Base-by-base conservation (phyloP, 2,888 invertebrate genomes). In the Epicampocera succincta region DNA sequence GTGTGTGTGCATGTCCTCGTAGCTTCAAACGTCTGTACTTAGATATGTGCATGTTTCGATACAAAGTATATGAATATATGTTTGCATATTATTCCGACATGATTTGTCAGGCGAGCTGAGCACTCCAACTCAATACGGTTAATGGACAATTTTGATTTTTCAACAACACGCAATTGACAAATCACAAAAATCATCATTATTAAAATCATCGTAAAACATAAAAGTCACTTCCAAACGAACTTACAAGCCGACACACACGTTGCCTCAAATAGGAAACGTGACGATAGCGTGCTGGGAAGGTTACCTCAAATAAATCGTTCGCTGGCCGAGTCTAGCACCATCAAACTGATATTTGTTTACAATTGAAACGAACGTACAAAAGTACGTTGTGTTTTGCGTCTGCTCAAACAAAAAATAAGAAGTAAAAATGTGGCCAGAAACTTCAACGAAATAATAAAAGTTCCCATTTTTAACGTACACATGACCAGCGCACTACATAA, bases 121-220 rank as follows among this genome's bases (percentile, higher is more conserved):
- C 65, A 54, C 65, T 38, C 65, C 0, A 60, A 69, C 69, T 83
- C 50, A 65, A 60, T 80, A 76, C 44, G 56, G 75, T 81, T 85
- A 85, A 84, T 85, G 84, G 84, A 85, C 56, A 85, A 83, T 85
- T 85, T 83, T 75, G 85, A 85, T 85, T 84, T 83, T 84, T 75
- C 71, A 83, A 80, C 78, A 83, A 85, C 86, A 86, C 86, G 88
- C 87, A 86, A 89, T 85, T 84, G 84, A 85, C 85, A 86, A 82
- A 81, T 84, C 75, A 83, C 80, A 72, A 75, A 74, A 82, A 83
- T 78, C 78, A 79, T 68, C 73, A 82, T 78, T 68, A 79, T 68
- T 48, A 73, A 54, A 61, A 72, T 66, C 75, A 77, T 79, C 74
- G 69, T 80, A 68, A 83, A 75, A 71, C 68, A 77, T 75, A 68